These are phyloP conservation scores for Corythucha ciliata DNA, from an alignment of 2,888 invertebrate species.

Conservation along the genomic window DNA sequence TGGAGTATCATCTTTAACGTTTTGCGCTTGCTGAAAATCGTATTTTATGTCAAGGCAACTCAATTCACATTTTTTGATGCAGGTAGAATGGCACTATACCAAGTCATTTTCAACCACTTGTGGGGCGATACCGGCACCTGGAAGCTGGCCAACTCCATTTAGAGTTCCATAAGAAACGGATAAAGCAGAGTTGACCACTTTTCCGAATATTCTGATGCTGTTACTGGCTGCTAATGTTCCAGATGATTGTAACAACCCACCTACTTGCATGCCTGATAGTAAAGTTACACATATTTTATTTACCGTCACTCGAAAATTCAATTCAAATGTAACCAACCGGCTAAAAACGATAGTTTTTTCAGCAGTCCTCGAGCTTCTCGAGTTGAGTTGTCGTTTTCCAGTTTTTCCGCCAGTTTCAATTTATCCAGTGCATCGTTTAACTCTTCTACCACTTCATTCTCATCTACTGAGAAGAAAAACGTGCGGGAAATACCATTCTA, in stretches of 20 bases:
- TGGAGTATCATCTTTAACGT: too few species aligned
- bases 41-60: too few species aligned
- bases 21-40: too few species aligned
- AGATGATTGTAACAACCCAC: constrained; percentile 17
- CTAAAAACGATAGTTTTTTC: constrained; percentile 28
- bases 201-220: constrained; percentile 30
- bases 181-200: constrained; percentile 31
- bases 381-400: constrained; percentile 36
- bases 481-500: too few species aligned
- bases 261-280: constrained; percentile 16
- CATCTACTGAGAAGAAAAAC: too few species aligned
- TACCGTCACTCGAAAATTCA: background rate
- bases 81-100: too few species aligned
- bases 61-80: too few species aligned
- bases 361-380: constrained; percentile 32
- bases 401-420: constrained; percentile 35
- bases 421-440: constrained; percentile 15
- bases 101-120: too few species aligned
- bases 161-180: constrained; percentile 32
- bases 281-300: background rate
- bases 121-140: too few species aligned
- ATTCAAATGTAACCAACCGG: constrained; percentile 14
- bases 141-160: too few species aligned
- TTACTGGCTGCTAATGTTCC: constrained; percentile 31
- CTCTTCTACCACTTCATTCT: too few species aligned